Evolutionary conservation across 30 jellyfish, hydroid and myxozoan species (phyloP).

Genomic region (Aurelia sp.): DNA sequence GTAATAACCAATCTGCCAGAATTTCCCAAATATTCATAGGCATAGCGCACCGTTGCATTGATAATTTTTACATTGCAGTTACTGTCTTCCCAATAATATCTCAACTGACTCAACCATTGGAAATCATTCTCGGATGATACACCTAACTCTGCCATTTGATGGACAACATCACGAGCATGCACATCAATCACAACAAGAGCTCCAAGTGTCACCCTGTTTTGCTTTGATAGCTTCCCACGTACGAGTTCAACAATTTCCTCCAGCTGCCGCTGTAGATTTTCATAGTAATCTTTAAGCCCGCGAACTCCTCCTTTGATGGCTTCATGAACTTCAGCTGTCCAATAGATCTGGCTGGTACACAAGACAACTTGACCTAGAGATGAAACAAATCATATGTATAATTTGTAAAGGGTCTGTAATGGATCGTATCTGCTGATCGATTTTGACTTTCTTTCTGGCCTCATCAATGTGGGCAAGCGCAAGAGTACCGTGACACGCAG

Average conservation of each 20-base stretch:
- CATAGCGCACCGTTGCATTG: constrained; percentile 95
- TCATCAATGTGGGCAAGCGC: no score
- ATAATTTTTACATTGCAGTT: constrained; percentile 90
- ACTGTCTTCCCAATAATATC: constrained; percentile 93
- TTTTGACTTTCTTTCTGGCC: no score
- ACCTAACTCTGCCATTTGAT: constrained; percentile 94
- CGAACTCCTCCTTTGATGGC: constrained; percentile 97
- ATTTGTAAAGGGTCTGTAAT: no score
- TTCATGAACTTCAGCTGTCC: constrained; percentile 99
- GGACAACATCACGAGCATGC: constrained; percentile 97
- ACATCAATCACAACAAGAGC: constrained; percentile 98
- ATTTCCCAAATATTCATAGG: constrained; percentile 96
- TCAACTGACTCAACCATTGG: constrained; percentile 94
- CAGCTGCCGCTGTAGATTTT: constrained; percentile 87
- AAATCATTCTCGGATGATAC: constrained; percentile 95
- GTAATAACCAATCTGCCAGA: constrained; percentile 97
- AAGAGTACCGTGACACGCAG: no score
- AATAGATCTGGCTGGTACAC: constrained; percentile 93
- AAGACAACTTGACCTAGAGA: constrained; percentile 92
- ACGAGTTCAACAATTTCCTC: constrained; percentile 95
- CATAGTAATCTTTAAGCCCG: constrained; percentile 87
- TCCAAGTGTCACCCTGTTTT: constrained; percentile 97
- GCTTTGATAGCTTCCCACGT: constrained; percentile 95
- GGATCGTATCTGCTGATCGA: no score
- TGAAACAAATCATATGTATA: no score